Evolutionary conservation across 1,140 invertebrate genomes (phyloP), one percentile per base, ranked within the genome.

Genomic region (Trichonephila inaurata): DNA sequence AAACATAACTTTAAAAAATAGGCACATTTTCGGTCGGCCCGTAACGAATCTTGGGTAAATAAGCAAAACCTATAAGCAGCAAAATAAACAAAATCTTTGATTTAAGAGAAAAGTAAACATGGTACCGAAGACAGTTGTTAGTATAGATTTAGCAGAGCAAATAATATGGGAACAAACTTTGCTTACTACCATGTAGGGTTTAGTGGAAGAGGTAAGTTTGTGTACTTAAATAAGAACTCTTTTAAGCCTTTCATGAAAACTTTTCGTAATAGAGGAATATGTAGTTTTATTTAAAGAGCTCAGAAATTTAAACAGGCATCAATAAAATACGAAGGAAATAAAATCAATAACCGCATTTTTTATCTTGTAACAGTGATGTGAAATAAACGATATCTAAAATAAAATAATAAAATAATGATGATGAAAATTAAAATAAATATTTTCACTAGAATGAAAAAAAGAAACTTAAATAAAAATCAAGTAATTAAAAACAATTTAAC

Each of bases 81-180:
- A 33, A 77, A 69, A 77, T 77, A 77, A 77, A 77, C 28, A 77
- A 77, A 77, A 77, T 19, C 69, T 77, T 2, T 40, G 24, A 77
- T 77, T 77, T 28, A 77, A 77, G 72, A 77, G 72, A 77, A 77
- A 77, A 18, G 16, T 40, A 77, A 77, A 77, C 72, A 77, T 6
- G 14, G 1, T 14, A 77, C 33, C 19, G 24, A 24, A 77, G 72
- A 77, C 10, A 33, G 7, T 77, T 77, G 72, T 40, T 77, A 16
- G 16, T 40, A 16, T 77, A 77, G 72, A 77, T 77, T 77, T 77
- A 77, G 33, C 28, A 18, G 72, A 40, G 33, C 28, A 77, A 77
- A 77, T 77, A 77, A 10, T 8, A 28, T 19, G 24, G 24, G 28
- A 33, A 28, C 18, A 77, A 77, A 77, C 72, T 77, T 77, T 33